phyloP scores from a whole-genome alignment of 2,113 vertebrate genomes.

The Dipodomys spectabilis region DNA sequence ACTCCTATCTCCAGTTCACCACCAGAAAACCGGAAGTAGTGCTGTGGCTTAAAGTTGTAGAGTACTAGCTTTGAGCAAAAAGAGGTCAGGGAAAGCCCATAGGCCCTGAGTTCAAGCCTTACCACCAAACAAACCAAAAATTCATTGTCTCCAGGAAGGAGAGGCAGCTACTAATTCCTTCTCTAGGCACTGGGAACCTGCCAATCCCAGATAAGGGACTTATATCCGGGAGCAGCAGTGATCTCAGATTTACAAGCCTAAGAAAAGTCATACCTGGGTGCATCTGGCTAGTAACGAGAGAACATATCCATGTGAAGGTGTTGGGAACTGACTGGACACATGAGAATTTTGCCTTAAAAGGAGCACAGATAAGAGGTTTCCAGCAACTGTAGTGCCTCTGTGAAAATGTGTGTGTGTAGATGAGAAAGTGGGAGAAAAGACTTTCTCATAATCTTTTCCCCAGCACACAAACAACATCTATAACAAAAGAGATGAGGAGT shows the following conservation, averaged over 20 bases:
- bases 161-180: not conserved
- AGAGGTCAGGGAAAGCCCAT: no score
- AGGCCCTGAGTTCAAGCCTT: no score
- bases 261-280: not conserved
- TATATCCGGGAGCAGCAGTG: not conserved
- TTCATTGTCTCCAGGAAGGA: not conserved
- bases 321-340: not conserved
- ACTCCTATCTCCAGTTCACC: no score
- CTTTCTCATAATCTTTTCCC: not conserved
- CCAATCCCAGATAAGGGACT: slow-evolving; percentile 58
- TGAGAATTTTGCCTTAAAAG: not conserved
- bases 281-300: no score
- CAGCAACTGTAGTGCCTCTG: not conserved
- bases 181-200: slow-evolving; percentile 67
- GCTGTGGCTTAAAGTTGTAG: no score
- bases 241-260: not conserved
- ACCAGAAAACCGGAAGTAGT: no score
- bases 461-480: no score
- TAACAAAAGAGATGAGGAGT: not conserved
- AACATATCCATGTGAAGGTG: not conserved
- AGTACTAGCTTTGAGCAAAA: no score
- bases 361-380: not conserved
- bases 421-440: not conserved
- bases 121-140: slow-evolving; percentile 19
- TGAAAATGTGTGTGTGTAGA: not conserved